These are phyloP conservation scores for Spondyliosoma cantharus DNA, from an alignment of 2,797 vertebrate species.

Conservation along the genomic window DNA sequence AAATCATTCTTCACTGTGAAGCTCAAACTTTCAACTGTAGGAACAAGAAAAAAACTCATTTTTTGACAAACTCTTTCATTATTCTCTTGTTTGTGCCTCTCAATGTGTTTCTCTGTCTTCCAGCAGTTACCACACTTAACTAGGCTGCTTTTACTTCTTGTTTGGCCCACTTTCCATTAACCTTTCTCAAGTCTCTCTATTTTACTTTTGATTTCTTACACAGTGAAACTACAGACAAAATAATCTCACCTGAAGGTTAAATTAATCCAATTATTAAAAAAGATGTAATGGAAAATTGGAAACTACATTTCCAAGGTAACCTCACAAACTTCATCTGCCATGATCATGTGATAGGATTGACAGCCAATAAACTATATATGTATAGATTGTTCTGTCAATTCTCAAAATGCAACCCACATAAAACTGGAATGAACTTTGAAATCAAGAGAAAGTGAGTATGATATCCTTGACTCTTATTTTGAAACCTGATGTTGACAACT, in stretches of 20 bases:
- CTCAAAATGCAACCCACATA: neutral
- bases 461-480: neutral
- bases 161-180: neutral
- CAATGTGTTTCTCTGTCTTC: neutral
- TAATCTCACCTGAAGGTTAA: slow-evolving; percentile 3
- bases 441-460: slow-evolving; percentile 7
- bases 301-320: slow-evolving; percentile 1
- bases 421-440: slow-evolving; percentile 2
- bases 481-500: neutral
- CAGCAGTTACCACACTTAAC: neutral
- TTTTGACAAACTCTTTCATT: neutral
- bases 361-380: neutral
- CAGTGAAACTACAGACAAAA: neutral
- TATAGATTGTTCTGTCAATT: slow-evolving; percentile 8
- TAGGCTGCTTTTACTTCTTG: neutral
- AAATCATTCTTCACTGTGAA: no score
- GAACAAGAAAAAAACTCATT: no score
- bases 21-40: no score
- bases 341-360: neutral
- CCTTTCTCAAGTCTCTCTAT: neutral
- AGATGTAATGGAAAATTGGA: neutral
- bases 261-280: neutral
- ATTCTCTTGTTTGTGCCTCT: neutral
- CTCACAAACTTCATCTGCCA: neutral
- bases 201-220: neutral